Evolutionary conservation across 2,888 invertebrate genomes (phyloP), one percentile per base, ranked within the genome.

Genomic region (Drosophila melanocephala): DNA sequence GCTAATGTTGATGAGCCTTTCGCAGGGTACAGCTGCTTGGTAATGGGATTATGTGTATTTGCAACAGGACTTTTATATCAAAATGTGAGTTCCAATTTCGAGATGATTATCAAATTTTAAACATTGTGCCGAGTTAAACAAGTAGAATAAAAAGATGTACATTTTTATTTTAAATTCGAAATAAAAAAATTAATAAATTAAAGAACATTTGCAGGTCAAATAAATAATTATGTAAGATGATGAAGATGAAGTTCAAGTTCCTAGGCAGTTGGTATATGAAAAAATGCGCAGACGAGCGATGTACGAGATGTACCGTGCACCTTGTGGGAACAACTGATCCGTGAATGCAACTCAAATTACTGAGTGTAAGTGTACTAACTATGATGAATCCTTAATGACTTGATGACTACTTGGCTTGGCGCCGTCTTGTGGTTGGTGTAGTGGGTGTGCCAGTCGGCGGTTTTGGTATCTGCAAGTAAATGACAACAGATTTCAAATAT

Each of bases 391-490:
- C 73, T 81, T 56, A 56, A 78, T 52, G 65, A 76, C 37, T 66
- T 64, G 70, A 55, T 66, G 64, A 75, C 85, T 90, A 89, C 71
- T 89, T 89, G 76, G 88, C 88, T 82, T 77, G 66, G 62, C 90
- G 90, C 59, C 93, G 92, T 83, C 90, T 93, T 67, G 93, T 91
- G 51, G 85, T 72, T 30, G 93, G 93, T 60, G 93, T 93, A 56
- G 92, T 92, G 53, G 93, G 93, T 55, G 92, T 90, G 72, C 92
- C 91, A 63, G 88, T 92, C 9, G 93, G 93, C 61, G 93, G 93
- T 76, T 93, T 93, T 56, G 91, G 82, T 72, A 91, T 92, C 93
- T 93, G 44, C 16, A 79, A 67, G 1, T 5, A 12, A 28, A 37
- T 44, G 5, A 44, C 14, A 22, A 42, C 16, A 22, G 2, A 22